phyloP scores from a whole-genome alignment of 53 echinoderm and acorn worm genomes.

The Stichopus horrens region DNA sequence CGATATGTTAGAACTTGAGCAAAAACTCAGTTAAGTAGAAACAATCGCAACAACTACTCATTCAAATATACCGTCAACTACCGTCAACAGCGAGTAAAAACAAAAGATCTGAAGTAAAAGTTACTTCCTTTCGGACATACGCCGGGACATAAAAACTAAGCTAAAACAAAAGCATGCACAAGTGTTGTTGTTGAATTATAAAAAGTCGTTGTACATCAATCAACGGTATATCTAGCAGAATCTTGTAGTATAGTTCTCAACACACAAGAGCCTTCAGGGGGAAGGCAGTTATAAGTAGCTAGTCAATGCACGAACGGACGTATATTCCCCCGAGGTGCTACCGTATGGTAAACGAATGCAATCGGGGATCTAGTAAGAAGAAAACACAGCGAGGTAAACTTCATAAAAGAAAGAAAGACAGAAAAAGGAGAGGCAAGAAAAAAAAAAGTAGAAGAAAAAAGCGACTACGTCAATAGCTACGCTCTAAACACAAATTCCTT shows the following conservation, averaged over 20 bases:
- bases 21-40: no score
- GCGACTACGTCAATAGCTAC: neutral
- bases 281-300: neutral
- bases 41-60: no score
- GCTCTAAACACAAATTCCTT: neutral
- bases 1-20: no score
- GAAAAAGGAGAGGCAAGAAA: neutral
- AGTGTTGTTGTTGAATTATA: neutral
- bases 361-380: neutral
- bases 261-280: neutral
- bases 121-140: no score
- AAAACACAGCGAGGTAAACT: neutral
- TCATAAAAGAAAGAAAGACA: neutral
- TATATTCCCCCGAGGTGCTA: neutral
- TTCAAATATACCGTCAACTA: no score
- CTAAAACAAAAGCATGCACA: neutral
- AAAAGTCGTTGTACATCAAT: neutral
- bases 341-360: neutral
- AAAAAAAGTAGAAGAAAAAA: neutral
- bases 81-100: no score
- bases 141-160: no score
- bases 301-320: neutral
- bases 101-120: no score
- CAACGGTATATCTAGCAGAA: neutral
- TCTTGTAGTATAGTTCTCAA: neutral